A percentile compares a stretch with the other conserved stretches of the same genome.
Conservation (phyloP, 2,797 vertebrate species). For the Leptodactylus fallax region DNA sequence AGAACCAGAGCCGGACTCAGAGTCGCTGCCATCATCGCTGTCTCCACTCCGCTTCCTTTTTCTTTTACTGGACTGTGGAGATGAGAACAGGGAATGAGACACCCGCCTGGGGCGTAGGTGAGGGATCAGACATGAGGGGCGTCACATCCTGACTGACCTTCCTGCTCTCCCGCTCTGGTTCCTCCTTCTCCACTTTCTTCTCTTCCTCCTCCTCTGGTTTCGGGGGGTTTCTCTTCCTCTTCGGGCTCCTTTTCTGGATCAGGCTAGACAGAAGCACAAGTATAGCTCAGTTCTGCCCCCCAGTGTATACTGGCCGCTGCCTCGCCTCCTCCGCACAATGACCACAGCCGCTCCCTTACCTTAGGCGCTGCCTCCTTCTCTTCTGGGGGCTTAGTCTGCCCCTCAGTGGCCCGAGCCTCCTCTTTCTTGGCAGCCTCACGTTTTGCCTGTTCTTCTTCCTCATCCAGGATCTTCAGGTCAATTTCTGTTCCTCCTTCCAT, state of each 20-base stretch:
- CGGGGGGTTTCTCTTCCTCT: slow-evolving; percentile 74
- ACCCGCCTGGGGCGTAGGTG: too few relatives aligned
- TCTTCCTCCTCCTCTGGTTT: slow-evolving; percentile 69
- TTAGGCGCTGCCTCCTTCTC: slow-evolving; percentile 78
- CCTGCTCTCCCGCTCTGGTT: slow-evolving; percentile 78
- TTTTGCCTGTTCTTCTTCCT: slow-evolving; percentile 88
- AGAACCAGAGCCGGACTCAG: slow-evolving; percentile 86
- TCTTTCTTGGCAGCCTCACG: slow-evolving; percentile 77
- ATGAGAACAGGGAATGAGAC: not conserved
- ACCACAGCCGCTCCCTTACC: slow-evolving; percentile 53
- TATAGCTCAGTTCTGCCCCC: too few relatives aligned
- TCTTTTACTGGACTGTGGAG: slow-evolving; percentile 78
- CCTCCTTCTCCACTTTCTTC: slow-evolving; percentile 77
- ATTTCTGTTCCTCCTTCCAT: slow-evolving; percentile 93
- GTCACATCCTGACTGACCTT: slow-evolving; percentile 74
- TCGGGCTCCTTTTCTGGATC: slow-evolving; percentile 75
- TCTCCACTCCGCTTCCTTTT: slow-evolving; percentile 87
- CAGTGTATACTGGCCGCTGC: not conserved
- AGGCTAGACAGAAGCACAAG: not conserved
- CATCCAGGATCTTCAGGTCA: slow-evolving; percentile 88
- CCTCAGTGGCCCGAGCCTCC: slow-evolving; percentile 73
- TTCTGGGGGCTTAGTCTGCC: slow-evolving; percentile 77
- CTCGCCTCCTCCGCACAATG: not conserved
- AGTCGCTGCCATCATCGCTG: slow-evolving; percentile 82
- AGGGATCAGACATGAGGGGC: too few relatives aligned